phyloP scores from a whole-genome alignment of 2,888 invertebrate species.

The Aleiodes testaceus region DNA sequence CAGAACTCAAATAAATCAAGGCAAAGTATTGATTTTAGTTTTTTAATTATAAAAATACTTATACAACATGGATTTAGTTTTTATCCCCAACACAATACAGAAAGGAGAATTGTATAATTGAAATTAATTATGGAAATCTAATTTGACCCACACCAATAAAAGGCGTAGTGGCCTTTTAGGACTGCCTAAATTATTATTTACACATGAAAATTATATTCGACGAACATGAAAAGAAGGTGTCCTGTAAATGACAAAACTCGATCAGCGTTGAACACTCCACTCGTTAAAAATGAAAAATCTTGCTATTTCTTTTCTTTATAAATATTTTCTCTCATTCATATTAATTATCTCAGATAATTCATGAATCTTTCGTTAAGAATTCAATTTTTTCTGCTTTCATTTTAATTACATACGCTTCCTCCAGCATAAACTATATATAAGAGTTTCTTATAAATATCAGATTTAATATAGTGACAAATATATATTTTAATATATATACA shows the following conservation, averaged over 20 bases:
- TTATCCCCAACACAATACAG: slow-evolving; percentile 56
- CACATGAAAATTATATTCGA: slow-evolving; percentile 16
- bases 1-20: not conserved
- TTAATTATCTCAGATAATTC: too few species aligned
- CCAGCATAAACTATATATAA: slow-evolving; percentile 50
- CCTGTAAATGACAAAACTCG: not conserved
- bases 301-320: not conserved
- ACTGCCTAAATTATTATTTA: slow-evolving; percentile 20
- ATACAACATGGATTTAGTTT: slow-evolving; percentile 59
- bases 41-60: slow-evolving; percentile 59
- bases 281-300: not conserved
- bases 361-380: too few species aligned
- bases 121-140: slow-evolving; percentile 47
- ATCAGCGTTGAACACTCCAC: not conserved
- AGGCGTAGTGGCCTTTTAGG: slow-evolving; percentile 40
- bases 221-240: not conserved
- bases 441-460: slow-evolving; percentile 47
- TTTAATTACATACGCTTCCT: slow-evolving; percentile 36
- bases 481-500: slow-evolving; percentile 55
- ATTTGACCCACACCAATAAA: slow-evolving; percentile 52
- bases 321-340: too few species aligned
- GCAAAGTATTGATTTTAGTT: slow-evolving; percentile 49
- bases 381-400: too few species aligned
- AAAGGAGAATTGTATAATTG: slow-evolving; percentile 44
- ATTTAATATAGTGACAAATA: slow-evolving; percentile 36